phyloP scores from a whole-genome alignment of 2,113 vertebrate species.

The Polypterus bichir region DNA sequence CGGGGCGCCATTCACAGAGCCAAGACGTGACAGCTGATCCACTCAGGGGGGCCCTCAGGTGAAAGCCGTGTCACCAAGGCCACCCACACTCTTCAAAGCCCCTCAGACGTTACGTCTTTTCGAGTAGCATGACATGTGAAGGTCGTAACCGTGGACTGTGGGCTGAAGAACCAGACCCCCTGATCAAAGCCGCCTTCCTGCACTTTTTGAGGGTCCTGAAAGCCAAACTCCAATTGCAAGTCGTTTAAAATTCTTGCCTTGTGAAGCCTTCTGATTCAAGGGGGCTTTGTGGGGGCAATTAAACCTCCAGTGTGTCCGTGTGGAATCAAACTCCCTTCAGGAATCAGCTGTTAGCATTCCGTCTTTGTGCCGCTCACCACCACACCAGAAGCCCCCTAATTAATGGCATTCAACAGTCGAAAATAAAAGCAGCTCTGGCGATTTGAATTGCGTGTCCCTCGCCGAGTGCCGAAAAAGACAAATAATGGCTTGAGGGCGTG shows the following conservation, averaged over 20 bases:
- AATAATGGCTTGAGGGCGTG: conserved; percentile 16
- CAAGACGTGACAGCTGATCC: no score
- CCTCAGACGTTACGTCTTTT: no score
- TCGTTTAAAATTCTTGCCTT: conserved; percentile 50
- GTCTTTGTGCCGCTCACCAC: conserved; percentile 60
- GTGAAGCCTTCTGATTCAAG: conserved; percentile 48
- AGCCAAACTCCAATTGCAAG: conserved; percentile 52
- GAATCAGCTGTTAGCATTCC: conserved; percentile 62
- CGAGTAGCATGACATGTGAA: conserved; percentile 55
- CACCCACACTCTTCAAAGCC: no score
- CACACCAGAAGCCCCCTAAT: conserved; percentile 65
- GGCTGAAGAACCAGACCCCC: conserved; percentile 1
- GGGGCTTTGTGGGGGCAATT: conserved; percentile 51
- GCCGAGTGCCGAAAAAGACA: neutral
- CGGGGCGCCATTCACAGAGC: no score
- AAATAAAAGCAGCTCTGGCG: conserved; percentile 42
- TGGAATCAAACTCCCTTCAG: conserved; percentile 58
- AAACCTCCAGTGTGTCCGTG: conserved; percentile 48
- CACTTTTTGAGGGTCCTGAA: conserved; percentile 49
- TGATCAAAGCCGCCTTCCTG: conserved; percentile 54
- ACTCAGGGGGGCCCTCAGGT: no score
- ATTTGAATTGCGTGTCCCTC: conserved; percentile 26
- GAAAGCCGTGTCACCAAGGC: no score
- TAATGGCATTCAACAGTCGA: conserved; percentile 63
- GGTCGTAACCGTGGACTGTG: conserved; percentile 35